These are phyloP conservation scores for Protonemura montana DNA, from an alignment of 2,888 invertebrate species.

Conservation along the genomic window DNA sequence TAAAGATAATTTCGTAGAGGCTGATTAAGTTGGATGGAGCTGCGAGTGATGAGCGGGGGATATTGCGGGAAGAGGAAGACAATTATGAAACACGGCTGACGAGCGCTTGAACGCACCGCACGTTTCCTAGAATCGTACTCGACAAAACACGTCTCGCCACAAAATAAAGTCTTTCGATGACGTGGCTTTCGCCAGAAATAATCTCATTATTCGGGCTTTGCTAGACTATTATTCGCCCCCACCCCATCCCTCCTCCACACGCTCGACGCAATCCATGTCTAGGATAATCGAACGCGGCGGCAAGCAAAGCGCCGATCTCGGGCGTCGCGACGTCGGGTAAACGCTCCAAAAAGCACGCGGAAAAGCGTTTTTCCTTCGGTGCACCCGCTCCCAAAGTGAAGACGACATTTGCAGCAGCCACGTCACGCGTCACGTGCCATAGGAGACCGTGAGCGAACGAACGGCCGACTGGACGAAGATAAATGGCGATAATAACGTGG, in stretches of 20 bases:
- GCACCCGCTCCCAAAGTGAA: too few relatives aligned
- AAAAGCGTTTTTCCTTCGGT: too few relatives aligned
- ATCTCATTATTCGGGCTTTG: background rate
- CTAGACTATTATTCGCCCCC: background rate
- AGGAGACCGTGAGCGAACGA: background rate
- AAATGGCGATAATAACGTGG: background rate
- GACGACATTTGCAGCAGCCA: too few relatives aligned
- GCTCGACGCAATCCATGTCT: too few relatives aligned
- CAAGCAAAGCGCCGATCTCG: too few relatives aligned
- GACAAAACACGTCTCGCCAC: too few relatives aligned
- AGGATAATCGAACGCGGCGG: too few relatives aligned
- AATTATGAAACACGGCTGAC: background rate
- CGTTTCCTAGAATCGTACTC: too few relatives aligned
- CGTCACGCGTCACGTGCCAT: background rate
- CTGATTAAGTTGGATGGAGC: background rate
- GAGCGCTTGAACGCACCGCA: too few relatives aligned
- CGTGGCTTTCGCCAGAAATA: background rate
- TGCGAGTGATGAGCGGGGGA: background rate
- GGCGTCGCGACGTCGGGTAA: too few relatives aligned
- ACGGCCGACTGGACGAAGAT: slow-evolving; percentile 29
- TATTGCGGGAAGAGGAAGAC: background rate
- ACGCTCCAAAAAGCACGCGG: too few relatives aligned
- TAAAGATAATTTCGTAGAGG: background rate
- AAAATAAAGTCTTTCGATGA: too few relatives aligned
- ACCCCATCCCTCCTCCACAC: background rate